Percentiles rank a stretch among this genome's conserved stretches.
Conservation (phyloP, 2,888 invertebrate genomes). For the Hylaea fasciaria region DNA sequence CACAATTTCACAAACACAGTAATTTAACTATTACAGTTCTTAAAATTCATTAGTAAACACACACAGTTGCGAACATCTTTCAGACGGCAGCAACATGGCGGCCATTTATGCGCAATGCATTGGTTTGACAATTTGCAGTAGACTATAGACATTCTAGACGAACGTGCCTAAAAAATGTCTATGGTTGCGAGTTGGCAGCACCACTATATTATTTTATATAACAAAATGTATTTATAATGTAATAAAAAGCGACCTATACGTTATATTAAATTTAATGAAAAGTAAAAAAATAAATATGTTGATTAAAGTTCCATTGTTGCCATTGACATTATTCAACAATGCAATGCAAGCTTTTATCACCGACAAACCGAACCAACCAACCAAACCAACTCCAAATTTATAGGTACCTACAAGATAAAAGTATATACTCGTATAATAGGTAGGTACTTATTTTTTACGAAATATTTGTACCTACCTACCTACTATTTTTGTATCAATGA, state of each 20-base stretch:
- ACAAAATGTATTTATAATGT: no score
- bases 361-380: no score
- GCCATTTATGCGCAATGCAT: slow-evolving; percentile 86
- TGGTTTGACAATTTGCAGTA: slow-evolving; percentile 84
- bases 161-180: slow-evolving; percentile 46
- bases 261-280: background rate
- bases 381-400: no score
- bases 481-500: no score
- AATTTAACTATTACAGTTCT: slow-evolving; percentile 79
- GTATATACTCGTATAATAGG: no score
- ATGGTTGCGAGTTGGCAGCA: slow-evolving; percentile 62
- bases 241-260: background rate
- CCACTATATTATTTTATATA: background rate
- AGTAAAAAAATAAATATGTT: no score
- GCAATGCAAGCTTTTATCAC: no score
- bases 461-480: no score
- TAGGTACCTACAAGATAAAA: no score
- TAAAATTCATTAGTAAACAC: slow-evolving; percentile 85
- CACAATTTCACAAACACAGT: slow-evolving; percentile 84
- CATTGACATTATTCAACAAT: no score
- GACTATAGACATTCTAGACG: slow-evolving; percentile 76
- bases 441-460: no score
- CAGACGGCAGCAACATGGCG: slow-evolving; percentile 86
- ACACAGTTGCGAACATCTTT: slow-evolving; percentile 85
- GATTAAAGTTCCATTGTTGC: no score